Base-by-base conservation (phyloP, 2,113 vertebrate species). In the Podiceps cristatus region DNA sequence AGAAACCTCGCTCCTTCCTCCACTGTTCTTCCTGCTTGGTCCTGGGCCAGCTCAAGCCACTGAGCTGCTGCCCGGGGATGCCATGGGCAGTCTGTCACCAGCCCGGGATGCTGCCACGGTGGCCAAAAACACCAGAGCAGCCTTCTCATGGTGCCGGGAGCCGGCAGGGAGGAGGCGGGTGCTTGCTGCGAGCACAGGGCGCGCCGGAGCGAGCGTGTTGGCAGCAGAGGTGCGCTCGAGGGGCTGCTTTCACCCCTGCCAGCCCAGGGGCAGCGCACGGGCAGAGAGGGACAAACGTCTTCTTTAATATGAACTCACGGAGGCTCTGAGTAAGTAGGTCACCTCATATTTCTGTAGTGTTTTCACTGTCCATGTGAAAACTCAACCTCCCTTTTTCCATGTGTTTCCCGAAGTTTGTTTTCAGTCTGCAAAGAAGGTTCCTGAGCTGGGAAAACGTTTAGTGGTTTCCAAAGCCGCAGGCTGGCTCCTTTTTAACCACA, bases 351-450 rank as follows among this genome's bases (percentile, higher is more conserved):
- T 49, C 81, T 94, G 68, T 29, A 25, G 35, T 35, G 88, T 63
- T 82, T 84, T 93, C 7, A 3, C 66, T 28, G 68, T n/a, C 63
- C 55, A 2, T 10, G 2, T 25, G 55, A 71, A 86, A 94, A 73
- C 76, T 62, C 62, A 28, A 56, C 91, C 96, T 95, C 73, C 52
- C 47, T 35, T 76, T 66, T 78, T 69, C 71, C 22, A 5, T 50
- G 62, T n/a, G 50, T 66, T 96, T 94, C 95, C 96, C 93, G 87
- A 75, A 85, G 76, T 93, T 92, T 94, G 90, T 86, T 96, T 97
- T 73, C 6, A 0, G 44, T 44, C 94, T 95, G 67, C 58, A 79
- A 16, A 85, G 66, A 81, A 67, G 88, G 77, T 87, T 91, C 86
- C 89, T 85, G 83, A 96, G 89, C 87, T 84, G 67, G 13, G 35